These are phyloP conservation scores for Centroberyx gerrardi DNA, from an alignment of 2,797 vertebrate genomes.

Conservation along the genomic window DNA sequence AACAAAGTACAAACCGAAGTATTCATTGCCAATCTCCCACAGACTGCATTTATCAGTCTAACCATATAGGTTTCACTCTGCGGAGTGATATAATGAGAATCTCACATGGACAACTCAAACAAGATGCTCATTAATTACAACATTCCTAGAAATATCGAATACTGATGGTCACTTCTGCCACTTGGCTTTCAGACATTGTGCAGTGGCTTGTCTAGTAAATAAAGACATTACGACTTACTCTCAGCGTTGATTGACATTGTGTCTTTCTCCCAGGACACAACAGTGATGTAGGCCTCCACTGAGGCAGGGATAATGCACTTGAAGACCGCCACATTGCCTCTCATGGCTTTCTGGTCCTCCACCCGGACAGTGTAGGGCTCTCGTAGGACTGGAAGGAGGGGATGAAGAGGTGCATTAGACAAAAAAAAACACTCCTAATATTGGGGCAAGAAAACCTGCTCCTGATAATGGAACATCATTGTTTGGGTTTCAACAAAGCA, in stretches of 20 bases:
- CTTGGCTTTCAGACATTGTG: neutral
- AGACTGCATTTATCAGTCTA: neutral
- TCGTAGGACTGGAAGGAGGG: conserved; percentile 92
- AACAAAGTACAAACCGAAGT: neutral
- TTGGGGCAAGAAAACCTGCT: conserved; percentile 3
- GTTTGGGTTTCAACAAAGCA: conserved; percentile 21
- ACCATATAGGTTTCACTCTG: neutral
- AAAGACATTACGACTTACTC: conserved; percentile 78
- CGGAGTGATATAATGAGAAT: neutral
- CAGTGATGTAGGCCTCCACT: conserved; percentile 97
- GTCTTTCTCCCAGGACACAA: conserved; percentile 98
- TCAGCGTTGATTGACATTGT: conserved; percentile 97
- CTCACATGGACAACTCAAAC: neutral
- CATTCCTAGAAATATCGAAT: neutral
- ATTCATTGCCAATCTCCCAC: neutral
- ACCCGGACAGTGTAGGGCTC: conserved; percentile 99
- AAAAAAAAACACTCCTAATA: neutral
- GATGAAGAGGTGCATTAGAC: conserved; percentile 41
- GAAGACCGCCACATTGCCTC: conserved; percentile 99
- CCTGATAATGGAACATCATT: neutral
- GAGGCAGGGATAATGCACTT: conserved; percentile 99
- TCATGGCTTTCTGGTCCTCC: conserved; percentile 99
- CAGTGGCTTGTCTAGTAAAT: neutral
- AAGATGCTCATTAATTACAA: neutral
- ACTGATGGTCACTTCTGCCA: too few species aligned